Evolutionary conservation across 2,113 vertebrate genomes (phyloP), one percentile per base, ranked within the genome.

Genomic region (Phyllopteryx taeniolatus): DNA sequence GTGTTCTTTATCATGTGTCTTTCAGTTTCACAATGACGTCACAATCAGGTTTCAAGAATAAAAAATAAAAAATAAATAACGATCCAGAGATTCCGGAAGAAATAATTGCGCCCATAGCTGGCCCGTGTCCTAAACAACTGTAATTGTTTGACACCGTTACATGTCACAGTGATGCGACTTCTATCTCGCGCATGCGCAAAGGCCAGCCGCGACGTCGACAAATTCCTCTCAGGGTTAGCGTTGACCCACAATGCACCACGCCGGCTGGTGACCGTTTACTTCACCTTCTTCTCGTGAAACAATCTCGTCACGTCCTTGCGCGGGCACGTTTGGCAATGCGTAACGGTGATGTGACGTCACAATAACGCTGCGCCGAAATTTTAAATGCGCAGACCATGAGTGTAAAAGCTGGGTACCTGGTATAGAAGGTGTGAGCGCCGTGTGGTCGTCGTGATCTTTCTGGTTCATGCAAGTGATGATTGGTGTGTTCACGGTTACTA

Each of bases 291-390:
- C 31, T 61, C 31, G 31, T 17, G 31, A 39, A 61, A 61, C 5
- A 61, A 17, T 15, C 22, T 59, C 56, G 11, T 5, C 12, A 3
- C 22, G 22, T 59, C 14, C 59, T 61, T 8, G 59, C 31, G 31
- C 12, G n/a, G 47, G 0, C 9, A 31, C 3, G 64, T 47, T 27
- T 66, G 31, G 31, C 8, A 8, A 17, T 33, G 31, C 17, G 0
- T 12, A 22, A 27, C 13, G 0, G 13, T 27, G 91, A 91, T 91
- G 91, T 89, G 92, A 92, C 44, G 91, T 91, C 94, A 94, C 95
- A 95, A 9, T 1, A 3, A 0, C 0, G 5, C 17, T 8, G 35
- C 14, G 35, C 14, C 2, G 0, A 2, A 0, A 5, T 14, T 0
- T 4, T 0, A 2, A 53, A 0, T 11, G 0, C 0, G 1, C 68